phyloP scores from a whole-genome alignment of 2,888 invertebrate species.

The Platycheirus albimanus region DNA sequence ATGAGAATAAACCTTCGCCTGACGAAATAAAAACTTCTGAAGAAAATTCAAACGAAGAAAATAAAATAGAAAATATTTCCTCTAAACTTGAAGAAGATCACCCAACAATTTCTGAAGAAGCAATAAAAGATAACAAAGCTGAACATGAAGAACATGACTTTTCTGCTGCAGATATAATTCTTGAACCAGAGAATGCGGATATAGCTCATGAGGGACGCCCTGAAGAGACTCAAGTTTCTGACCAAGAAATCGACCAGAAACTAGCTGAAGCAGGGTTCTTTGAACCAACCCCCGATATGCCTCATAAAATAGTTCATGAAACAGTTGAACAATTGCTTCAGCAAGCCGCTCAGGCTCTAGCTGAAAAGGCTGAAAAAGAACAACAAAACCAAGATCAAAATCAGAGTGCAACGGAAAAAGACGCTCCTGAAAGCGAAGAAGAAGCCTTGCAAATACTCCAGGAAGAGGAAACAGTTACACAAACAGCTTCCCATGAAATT shows the following conservation, averaged over 20 bases:
- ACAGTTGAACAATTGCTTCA: slow-evolving; percentile 19
- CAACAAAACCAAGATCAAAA: slow-evolving; percentile 1
- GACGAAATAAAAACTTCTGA: neutral
- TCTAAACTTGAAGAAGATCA: neutral
- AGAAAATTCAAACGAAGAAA: neutral
- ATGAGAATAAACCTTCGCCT: neutral
- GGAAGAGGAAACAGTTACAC: neutral
- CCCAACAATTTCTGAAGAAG: slow-evolving; percentile 4
- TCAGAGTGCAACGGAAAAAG: slow-evolving; percentile 7
- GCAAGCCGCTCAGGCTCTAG: slow-evolving; percentile 9
- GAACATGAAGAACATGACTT: neutral
- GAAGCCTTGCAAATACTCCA: slow-evolving; percentile 8
- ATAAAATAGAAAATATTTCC: neutral
- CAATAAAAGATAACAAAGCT: neutral
- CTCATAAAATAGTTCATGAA: slow-evolving; percentile 3
- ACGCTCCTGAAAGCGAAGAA: slow-evolving; percentile 7
- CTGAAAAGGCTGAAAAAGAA: neutral
- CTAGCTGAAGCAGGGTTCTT: neutral
- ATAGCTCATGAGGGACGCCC: neutral
- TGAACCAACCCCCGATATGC: neutral
- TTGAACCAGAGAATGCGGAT: neutral
- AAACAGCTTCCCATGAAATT: neutral
- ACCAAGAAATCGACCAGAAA: neutral
- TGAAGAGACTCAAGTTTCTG: neutral
- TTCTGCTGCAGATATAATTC: neutral